These are phyloP conservation scores for Sebastes minor DNA, from an alignment of 2,797 vertebrate species.

Conservation along the genomic window DNA sequence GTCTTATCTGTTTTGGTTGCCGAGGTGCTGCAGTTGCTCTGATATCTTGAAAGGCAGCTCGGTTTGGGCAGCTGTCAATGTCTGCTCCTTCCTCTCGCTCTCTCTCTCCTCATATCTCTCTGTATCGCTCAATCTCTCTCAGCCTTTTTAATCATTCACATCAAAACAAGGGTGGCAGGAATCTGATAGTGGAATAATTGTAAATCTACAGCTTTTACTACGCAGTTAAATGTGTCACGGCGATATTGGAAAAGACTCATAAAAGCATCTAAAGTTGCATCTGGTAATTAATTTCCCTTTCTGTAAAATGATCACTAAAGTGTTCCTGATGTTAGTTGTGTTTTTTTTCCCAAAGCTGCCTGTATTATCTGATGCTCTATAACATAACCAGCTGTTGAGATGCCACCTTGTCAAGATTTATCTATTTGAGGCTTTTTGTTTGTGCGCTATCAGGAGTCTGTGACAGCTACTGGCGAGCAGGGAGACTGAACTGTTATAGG, in stretches of 20 bases:
- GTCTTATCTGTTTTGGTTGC: constrained; percentile 63
- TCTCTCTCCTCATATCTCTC: neutral
- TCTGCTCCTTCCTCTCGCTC: constrained; percentile 1
- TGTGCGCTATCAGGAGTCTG: constrained; percentile 10
- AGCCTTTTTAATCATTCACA: constrained; percentile 35
- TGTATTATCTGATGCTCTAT: constrained; percentile 26
- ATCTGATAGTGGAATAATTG: constrained; percentile 27
- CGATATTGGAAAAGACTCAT: neutral
- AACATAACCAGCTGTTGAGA: constrained; percentile 31
- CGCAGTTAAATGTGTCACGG: neutral
- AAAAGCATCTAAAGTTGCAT: neutral
- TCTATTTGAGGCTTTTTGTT: constrained; percentile 36
- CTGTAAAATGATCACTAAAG: neutral
- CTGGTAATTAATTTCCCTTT: neutral
- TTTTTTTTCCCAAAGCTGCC: neutral
- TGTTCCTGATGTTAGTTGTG: neutral
- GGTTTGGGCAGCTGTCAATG: constrained; percentile 53
- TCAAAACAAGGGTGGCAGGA: constrained; percentile 30
- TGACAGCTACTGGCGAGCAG: constrained; percentile 3
- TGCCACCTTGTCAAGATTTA: constrained; percentile 35
- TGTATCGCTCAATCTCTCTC: constrained; percentile 10
- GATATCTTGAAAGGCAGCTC: constrained; percentile 58
- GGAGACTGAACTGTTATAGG: neutral
- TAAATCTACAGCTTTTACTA: neutral
- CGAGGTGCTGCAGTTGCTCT: constrained; percentile 56